Evolutionary conservation across 2,888 invertebrate species (phyloP).

Genomic region (Eulithis testata): DNA sequence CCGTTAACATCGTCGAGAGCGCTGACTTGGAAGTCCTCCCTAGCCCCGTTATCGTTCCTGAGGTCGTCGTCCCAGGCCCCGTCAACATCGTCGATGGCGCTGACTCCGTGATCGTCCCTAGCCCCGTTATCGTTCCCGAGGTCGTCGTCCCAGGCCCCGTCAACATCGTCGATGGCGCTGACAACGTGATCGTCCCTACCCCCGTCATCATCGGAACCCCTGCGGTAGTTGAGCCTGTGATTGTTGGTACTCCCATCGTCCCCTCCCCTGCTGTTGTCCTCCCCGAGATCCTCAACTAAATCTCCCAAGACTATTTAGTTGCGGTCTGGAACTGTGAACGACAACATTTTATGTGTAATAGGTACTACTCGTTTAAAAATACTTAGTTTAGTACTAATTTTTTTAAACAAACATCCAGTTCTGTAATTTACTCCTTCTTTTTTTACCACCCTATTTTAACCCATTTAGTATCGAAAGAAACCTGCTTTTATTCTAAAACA

Average conservation of each 20-base stretch:
- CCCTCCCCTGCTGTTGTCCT: slow-evolving; percentile 32
- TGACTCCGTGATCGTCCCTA: slow-evolving; percentile 17
- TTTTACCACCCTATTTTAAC: neutral
- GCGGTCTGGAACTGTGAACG: slow-evolving; percentile 32
- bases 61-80: slow-evolving; percentile 21
- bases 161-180: slow-evolving; percentile 19
- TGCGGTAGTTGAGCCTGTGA: slow-evolving; percentile 26
- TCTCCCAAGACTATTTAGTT: slow-evolving; percentile 10
- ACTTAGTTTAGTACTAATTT: slow-evolving; percentile 28
- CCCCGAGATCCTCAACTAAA: slow-evolving; percentile 46
- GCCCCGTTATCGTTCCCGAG: slow-evolving; percentile 29
- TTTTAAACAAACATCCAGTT: slow-evolving; percentile 37
- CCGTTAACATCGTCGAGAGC: slow-evolving; percentile 32
- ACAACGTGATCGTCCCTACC: slow-evolving; percentile 17
- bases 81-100: slow-evolving; percentile 22
- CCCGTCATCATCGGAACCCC: slow-evolving; percentile 34
- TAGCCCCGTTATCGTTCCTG: slow-evolving; percentile 33
- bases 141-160: slow-evolving; percentile 22
- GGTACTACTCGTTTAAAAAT: slow-evolving; percentile 28
- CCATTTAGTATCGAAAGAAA: neutral
- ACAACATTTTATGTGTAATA: slow-evolving; percentile 17
- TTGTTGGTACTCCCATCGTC: slow-evolving; percentile 28
- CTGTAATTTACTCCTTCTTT: neutral
- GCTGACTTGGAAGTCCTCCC: slow-evolving; percentile 9
- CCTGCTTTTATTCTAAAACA: neutral